Conservation (phyloP, 2,888 invertebrate species). For the Apeira syringaria region DNA sequence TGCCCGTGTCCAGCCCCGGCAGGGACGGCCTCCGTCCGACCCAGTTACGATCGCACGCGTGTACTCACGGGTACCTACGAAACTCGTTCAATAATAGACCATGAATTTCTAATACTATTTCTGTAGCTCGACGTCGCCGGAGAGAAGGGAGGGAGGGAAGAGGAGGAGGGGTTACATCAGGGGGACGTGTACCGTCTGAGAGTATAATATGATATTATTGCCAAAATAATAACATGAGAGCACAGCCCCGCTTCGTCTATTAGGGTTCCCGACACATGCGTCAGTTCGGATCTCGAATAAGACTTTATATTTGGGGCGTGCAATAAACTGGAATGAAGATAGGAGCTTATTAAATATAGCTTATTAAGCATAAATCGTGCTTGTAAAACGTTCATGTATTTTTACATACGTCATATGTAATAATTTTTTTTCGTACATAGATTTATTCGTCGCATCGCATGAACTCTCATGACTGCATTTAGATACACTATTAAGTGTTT, state of each 20-base stretch:
- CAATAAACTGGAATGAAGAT: not conserved
- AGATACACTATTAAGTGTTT: too few species aligned
- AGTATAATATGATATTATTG: slow-evolving; percentile 69
- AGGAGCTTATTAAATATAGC: too few species aligned
- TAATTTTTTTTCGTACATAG: too few species aligned
- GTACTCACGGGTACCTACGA: too few species aligned
- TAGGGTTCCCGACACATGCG: slow-evolving; percentile 31
- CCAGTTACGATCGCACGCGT: too few species aligned
- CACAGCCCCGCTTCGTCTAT: slow-evolving; percentile 44
- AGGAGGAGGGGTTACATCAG: slow-evolving; percentile 21
- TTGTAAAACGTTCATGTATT: too few species aligned
- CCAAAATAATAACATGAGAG: slow-evolving; percentile 65
- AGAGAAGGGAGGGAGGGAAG: slow-evolving; percentile 37
- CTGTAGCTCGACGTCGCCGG: slow-evolving; percentile 60
- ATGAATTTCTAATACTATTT: slow-evolving; percentile 73
- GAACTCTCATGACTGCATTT: too few species aligned
- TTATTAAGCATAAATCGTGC: too few species aligned
- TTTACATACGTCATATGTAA: too few species aligned
- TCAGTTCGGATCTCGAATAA: not conserved
- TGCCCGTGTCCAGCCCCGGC: too few species aligned
- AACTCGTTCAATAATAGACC: slow-evolving; percentile 67
- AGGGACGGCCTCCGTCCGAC: too few species aligned
- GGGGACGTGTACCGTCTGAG: slow-evolving; percentile 49
- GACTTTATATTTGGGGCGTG: not conserved
- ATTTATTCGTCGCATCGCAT: too few species aligned